Evolutionary conservation across 2,113 vertebrate genomes (phyloP).

Genomic region (Tyto alba): DNA sequence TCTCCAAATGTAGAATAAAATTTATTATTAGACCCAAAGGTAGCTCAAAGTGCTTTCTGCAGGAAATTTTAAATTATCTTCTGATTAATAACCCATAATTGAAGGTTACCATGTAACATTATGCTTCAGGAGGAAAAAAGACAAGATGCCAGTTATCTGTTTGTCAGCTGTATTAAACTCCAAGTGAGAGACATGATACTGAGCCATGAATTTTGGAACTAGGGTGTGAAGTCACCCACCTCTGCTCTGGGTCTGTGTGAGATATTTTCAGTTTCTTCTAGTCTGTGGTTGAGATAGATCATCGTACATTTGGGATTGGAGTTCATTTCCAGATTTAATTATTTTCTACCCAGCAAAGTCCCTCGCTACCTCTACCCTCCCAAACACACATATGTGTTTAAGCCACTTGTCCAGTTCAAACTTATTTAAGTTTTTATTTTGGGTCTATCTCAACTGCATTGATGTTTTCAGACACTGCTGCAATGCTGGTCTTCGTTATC

Average conservation of each 20-base stretch:
- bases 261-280: background rate
- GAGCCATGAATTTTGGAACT: background rate
- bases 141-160: background rate
- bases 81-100: background rate
- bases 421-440: background rate
- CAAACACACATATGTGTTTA: rapidly evolving
- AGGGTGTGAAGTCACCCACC: background rate
- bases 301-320: background rate
- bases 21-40: background rate
- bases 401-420: background rate
- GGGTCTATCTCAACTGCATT: background rate
- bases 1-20: background rate
- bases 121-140: background rate
- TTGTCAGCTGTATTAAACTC: background rate
- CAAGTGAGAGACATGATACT: background rate
- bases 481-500: background rate
- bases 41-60: background rate
- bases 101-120: background rate
- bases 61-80: background rate
- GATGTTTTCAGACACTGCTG: background rate
- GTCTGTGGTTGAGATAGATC: background rate
- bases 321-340: background rate
- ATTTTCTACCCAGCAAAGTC: background rate
- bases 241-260: background rate
- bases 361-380: rapidly evolving